Percentiles rank a stretch among this genome's conserved stretches.
These are phyloP conservation scores for Cottus gobio DNA, from an alignment of 2,113 vertebrate species.

Conservation along the genomic window DNA sequence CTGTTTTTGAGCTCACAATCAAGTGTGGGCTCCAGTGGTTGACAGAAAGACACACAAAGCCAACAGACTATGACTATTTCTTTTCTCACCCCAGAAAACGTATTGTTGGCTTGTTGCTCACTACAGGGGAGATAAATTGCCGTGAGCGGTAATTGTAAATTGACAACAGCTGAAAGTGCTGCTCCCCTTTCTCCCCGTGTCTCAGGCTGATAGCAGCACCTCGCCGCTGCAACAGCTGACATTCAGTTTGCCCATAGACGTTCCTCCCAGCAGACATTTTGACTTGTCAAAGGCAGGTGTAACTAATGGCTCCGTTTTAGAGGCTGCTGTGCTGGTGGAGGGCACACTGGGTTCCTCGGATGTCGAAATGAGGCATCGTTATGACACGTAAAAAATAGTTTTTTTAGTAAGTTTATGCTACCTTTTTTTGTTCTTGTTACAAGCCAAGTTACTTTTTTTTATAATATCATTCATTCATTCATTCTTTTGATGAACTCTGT, in stretches of 20 bases:
- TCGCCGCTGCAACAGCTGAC: not conserved
- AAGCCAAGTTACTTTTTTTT: not conserved
- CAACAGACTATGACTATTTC: conserved; percentile 2
- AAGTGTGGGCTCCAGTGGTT: not conserved
- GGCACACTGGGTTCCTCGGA: not conserved
- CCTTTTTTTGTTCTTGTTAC: not conserved
- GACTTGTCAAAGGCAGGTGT: conserved; percentile 15
- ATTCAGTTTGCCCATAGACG: not conserved
- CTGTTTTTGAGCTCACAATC: not conserved
- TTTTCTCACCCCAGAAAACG: conserved; percentile 4
- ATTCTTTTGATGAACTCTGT: not conserved
- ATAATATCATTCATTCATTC: not conserved
- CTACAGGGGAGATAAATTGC: conserved; percentile 13
- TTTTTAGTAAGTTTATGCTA: not conserved
- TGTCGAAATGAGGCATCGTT: not conserved
- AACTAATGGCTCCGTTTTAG: conserved; percentile 24
- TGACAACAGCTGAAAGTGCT: conserved; percentile 1
- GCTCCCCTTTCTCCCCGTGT: not conserved
- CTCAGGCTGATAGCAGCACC: not conserved
- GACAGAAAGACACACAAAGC: not conserved
- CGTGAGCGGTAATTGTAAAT: conserved; percentile 21
- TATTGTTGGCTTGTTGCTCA: conserved; percentile 16
- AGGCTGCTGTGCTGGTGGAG: not conserved
- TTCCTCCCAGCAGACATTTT: not conserved
- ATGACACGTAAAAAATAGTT: not conserved